These are phyloP conservation scores for Erethizon dorsatum DNA, from an alignment of 2,797 vertebrate species.

Conservation along the genomic window DNA sequence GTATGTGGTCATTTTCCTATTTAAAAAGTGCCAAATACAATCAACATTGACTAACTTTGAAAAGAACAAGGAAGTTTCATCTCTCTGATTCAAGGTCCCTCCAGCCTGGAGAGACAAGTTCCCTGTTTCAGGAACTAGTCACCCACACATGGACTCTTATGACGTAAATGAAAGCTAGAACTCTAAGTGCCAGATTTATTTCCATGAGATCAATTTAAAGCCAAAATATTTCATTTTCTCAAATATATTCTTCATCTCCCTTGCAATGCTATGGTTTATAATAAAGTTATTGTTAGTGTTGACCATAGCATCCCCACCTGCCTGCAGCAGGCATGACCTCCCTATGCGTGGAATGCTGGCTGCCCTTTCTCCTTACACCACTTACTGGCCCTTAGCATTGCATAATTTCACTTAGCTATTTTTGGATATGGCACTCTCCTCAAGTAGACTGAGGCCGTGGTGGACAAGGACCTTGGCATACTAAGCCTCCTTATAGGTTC, in stretches of 20 bases:
- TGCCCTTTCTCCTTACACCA: background rate
- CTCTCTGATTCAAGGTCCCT: slow-evolving; percentile 36
- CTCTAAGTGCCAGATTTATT: slow-evolving; percentile 26
- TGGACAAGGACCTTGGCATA: background rate
- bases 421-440: background rate
- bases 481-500: background rate
- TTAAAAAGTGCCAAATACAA: slow-evolving; percentile 62
- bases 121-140: background rate
- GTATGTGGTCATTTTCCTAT: slow-evolving; percentile 44
- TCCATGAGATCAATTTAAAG: slow-evolving; percentile 48
- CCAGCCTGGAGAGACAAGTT: background rate
- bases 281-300: slow-evolving; percentile 69
- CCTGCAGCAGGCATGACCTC: slow-evolving; percentile 5
- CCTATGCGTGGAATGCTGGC: slow-evolving; percentile 7
- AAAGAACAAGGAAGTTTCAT: slow-evolving; percentile 30
- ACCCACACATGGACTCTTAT: slow-evolving; percentile 27
- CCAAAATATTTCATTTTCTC: background rate
- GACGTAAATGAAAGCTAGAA: slow-evolving; percentile 38
- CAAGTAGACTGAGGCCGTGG: background rate
- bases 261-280: slow-evolving; percentile 37
- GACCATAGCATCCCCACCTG: slow-evolving; percentile 56
- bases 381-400: background rate
- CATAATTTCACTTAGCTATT: background rate
- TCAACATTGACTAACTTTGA: background rate
- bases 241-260: background rate